Conservation (phyloP, 2,888 invertebrate species). For the Meliscaeva auricollis region DNA sequence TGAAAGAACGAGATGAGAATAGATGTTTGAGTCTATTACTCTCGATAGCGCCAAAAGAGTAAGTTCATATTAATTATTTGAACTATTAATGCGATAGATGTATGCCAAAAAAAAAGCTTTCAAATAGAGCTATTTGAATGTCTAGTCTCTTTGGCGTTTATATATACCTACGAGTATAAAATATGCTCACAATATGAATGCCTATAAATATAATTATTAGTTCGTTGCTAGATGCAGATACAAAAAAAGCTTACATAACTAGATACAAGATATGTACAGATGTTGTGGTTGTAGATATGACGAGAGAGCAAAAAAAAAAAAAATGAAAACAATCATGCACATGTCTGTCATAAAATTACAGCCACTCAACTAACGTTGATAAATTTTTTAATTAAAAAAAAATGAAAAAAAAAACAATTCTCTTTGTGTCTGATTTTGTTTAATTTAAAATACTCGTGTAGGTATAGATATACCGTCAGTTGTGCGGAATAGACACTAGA, state of each 20-base stretch:
- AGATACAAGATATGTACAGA: conserved; percentile 18
- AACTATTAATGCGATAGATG: conserved; percentile 3
- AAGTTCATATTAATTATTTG: conserved; percentile 43
- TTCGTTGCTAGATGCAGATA: conserved; percentile 38
- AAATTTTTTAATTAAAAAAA: neutral
- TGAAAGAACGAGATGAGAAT: conserved; percentile 49
- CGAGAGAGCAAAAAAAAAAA: neutral
- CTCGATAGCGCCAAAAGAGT: conserved; percentile 27
- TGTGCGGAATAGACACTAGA: neutral
- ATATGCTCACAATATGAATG: neutral
- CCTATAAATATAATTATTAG: neutral
- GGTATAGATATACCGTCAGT: neutral
- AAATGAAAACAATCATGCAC: conserved; percentile 7
- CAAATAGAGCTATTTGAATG: neutral
- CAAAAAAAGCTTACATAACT: conserved; percentile 32
- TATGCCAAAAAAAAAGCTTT: conserved; percentile 29
- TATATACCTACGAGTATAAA: too few relatives aligned
- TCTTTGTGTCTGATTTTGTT: conserved; percentile 14
- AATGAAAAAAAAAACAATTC: conserved; percentile 7
- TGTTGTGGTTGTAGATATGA: conserved; percentile 16
- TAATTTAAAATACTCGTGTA: neutral
- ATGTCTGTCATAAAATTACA: conserved; percentile 18
- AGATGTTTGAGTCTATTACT: neutral
- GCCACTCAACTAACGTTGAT: neutral
- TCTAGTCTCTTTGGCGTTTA: conserved; percentile 10